These are phyloP conservation scores for Epizoanthus rinbou DNA, from an alignment of 92 coral and sea anemone genomes.

Conservation along the genomic window DNA sequence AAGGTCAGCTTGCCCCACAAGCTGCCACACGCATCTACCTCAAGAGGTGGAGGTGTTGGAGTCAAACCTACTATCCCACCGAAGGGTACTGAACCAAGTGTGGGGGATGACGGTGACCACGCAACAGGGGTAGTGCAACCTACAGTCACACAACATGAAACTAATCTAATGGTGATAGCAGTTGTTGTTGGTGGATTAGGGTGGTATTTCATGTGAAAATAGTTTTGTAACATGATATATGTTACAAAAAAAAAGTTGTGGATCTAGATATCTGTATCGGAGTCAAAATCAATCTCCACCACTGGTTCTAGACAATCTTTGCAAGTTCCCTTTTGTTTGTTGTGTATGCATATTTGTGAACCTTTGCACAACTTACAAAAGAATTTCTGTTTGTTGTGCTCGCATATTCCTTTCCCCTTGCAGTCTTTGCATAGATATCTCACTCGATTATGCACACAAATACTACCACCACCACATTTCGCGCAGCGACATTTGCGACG, in stretches of 20 bases:
- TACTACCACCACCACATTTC: neutral
- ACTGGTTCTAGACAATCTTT: constrained; percentile 19
- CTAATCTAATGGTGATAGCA: constrained; percentile 22
- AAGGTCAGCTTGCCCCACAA: constrained; percentile 25
- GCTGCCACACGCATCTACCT: neutral
- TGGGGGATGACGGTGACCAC: neutral
- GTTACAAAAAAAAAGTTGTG: constrained; percentile 4
- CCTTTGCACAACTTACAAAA: constrained; percentile 11
- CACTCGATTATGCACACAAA: constrained; percentile 1
- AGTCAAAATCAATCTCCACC: neutral
- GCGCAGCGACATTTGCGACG: neutral
- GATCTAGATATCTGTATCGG: neutral
- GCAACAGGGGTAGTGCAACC: constrained; percentile 4
- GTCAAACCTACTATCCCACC: constrained; percentile 7
- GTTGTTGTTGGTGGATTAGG: constrained; percentile 24
- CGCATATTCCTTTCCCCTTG: neutral
- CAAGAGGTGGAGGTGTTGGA: neutral
- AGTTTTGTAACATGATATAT: constrained; percentile 23
- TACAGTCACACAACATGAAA: constrained; percentile 18
- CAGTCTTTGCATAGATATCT: constrained; percentile 17
- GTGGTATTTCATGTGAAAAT: constrained; percentile 24
- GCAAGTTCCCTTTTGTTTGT: constrained; percentile 1
- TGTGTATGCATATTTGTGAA: constrained; percentile 1
- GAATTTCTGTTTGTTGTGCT: too few relatives aligned
- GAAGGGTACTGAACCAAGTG: neutral